A percentile compares a stretch with the other conserved stretches of the same genome.
These are phyloP conservation scores for Hoplostethus mediterraneus DNA, from an alignment of 2,797 vertebrate genomes.

Conservation along the genomic window DNA sequence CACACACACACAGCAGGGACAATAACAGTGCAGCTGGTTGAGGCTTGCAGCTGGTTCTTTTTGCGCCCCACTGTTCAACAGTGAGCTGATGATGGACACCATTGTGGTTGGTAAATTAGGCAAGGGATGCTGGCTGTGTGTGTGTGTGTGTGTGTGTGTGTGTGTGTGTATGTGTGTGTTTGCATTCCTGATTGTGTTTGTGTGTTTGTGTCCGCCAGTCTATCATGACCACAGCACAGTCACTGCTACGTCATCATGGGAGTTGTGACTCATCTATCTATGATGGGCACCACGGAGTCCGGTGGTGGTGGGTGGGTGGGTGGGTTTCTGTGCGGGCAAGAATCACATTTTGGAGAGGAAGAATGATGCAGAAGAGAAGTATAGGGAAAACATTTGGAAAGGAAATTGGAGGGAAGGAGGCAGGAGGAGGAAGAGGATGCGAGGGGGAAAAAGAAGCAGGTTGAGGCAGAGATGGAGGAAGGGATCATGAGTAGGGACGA, in stretches of 20 bases:
- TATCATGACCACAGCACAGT: background rate
- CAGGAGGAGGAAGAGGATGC: background rate
- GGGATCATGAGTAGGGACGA: background rate
- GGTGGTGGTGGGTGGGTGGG: background rate
- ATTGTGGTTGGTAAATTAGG: constrained; percentile 26
- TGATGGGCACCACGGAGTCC: constrained; percentile 46
- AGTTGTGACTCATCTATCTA: constrained; percentile 46
- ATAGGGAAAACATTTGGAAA: too few species aligned
- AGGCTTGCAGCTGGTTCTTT: constrained; percentile 62
- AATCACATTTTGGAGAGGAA: constrained; percentile 19
- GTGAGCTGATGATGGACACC: constrained; percentile 57
- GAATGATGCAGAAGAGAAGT: background rate
- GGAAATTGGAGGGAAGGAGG: constrained; percentile 17
- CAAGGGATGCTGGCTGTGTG: constrained; percentile 11
- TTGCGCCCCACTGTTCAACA: constrained; percentile 56
- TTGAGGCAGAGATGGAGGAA: background rate
- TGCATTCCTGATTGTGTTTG: background rate
- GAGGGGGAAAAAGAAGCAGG: background rate
- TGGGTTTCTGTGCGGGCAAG: background rate
- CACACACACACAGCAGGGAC: constrained; percentile 36
- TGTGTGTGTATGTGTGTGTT: constrained; percentile 28
- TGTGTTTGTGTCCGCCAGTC: background rate
- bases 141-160: constrained; percentile 17
- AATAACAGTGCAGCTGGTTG: constrained; percentile 61
- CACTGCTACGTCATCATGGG: constrained; percentile 20